Evolutionary conservation across 1,140 invertebrate genomes (phyloP).

Genomic region (Leptinotarsa lineolata): DNA sequence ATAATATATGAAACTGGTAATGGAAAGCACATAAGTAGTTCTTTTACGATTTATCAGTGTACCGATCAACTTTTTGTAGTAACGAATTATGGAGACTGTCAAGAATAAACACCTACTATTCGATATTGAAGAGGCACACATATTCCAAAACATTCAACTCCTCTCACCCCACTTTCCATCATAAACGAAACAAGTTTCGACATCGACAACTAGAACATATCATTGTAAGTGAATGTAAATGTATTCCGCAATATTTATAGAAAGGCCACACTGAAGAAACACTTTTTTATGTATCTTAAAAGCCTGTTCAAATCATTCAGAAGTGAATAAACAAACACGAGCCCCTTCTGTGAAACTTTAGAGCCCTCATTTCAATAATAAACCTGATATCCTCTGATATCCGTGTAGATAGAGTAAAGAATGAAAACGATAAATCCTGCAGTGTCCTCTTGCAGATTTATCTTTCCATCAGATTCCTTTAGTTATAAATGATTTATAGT

Average conservation of each 20-base stretch:
- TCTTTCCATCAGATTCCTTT: conserved; percentile 26
- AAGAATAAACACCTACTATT: too few species aligned
- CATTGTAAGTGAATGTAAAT: conserved; percentile 11
- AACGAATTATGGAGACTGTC: too few species aligned
- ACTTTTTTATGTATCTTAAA: conserved; percentile 9
- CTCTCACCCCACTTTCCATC: not conserved
- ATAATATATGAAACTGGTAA: too few species aligned
- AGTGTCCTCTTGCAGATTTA: conserved; percentile 23
- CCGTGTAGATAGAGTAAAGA: conserved; percentile 23
- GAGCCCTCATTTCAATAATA: conserved; percentile 22
- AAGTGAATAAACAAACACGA: conserved; percentile 20
- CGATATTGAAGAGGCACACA: too few species aligned
- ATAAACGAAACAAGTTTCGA: not conserved
- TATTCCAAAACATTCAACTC: not conserved
- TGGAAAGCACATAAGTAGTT: too few species aligned
- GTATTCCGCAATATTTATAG: conserved; percentile 18
- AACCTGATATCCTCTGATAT: conserved; percentile 16
- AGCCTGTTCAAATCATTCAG: not conserved
- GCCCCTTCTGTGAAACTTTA: conserved; percentile 24
- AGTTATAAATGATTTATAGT: conserved; percentile 31
- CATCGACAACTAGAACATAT: not conserved
- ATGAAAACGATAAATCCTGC: conserved; percentile 24
- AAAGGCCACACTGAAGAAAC: conserved; percentile 22
- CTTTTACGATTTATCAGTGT: too few species aligned
- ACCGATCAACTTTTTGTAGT: too few species aligned